Percentiles rank a stretch among this genome's conserved stretches.
Evolutionary conservation across 1,140 invertebrate genomes (phyloP).

Genomic region (Ptiloglossa arizonensis): DNA sequence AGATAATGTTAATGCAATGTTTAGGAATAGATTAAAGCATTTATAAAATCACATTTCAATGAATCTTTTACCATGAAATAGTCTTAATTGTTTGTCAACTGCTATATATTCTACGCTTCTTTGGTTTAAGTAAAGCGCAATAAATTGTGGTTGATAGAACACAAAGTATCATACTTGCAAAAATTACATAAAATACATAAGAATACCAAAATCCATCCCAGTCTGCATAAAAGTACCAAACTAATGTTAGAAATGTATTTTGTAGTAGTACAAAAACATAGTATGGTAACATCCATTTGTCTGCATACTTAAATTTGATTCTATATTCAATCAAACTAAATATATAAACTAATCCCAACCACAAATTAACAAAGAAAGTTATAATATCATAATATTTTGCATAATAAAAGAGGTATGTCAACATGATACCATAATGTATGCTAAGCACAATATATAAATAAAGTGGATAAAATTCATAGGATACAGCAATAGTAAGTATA

Average conservation of each 20-base stretch:
- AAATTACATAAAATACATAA: slow-evolving; percentile 75
- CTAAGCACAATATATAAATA: slow-evolving; percentile 83
- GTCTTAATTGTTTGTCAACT: slow-evolving; percentile 62
- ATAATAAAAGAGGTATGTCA: slow-evolving; percentile 84
- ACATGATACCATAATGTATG: slow-evolving; percentile 84
- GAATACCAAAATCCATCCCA: slow-evolving; percentile 82
- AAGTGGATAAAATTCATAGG: slow-evolving; percentile 86
- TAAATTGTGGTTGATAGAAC: slow-evolving; percentile 75
- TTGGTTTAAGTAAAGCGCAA: slow-evolving; percentile 76
- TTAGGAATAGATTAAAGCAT: slow-evolving; percentile 30
- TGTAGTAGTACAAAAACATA: slow-evolving; percentile 85
- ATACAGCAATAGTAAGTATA: slow-evolving; percentile 86
- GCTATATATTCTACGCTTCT: slow-evolving; percentile 75
- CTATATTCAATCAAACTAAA: slow-evolving; percentile 89
- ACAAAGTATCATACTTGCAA: slow-evolving; percentile 74
- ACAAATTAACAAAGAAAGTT: slow-evolving; percentile 84
- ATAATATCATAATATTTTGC: slow-evolving; percentile 82
- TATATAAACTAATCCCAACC: slow-evolving; percentile 87
- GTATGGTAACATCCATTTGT: slow-evolving; percentile 86
- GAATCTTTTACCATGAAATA: slow-evolving; percentile 25
- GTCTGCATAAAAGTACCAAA: slow-evolving; percentile 84
- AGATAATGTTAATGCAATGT: slow-evolving; percentile 5
- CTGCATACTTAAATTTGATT: slow-evolving; percentile 87
- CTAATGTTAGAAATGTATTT: slow-evolving; percentile 84
- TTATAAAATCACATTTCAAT: slow-evolving; percentile 38